These are phyloP conservation scores for Achroia grisella DNA, from an alignment of 1,140 invertebrate species.

Conservation along the genomic window DNA sequence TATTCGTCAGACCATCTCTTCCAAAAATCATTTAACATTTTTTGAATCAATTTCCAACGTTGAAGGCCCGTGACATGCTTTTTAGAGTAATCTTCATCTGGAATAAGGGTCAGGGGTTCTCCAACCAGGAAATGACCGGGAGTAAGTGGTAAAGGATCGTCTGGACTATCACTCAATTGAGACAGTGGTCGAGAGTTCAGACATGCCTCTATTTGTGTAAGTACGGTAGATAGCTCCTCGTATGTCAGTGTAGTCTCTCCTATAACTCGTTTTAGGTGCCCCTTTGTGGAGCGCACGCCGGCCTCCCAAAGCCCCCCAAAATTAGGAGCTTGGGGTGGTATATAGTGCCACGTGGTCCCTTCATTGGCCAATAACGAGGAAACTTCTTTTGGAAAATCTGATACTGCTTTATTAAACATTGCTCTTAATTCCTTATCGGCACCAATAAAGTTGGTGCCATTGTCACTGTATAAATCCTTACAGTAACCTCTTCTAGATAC, in stretches of 20 bases:
- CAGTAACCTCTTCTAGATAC: constrained; percentile 3
- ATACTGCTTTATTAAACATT: not conserved
- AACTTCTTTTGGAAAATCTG: not conserved
- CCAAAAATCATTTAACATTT: constrained; percentile 7
- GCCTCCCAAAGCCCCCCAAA: not conserved
- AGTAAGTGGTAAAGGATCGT: constrained; percentile 1
- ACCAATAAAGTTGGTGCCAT: constrained; percentile 3
- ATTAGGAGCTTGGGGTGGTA: constrained; percentile 4
- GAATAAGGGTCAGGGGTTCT: not conserved
- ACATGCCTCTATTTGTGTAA: constrained; percentile 5
- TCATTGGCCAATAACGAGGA: not conserved
- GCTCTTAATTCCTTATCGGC: not conserved
- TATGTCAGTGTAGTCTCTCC: constrained; percentile 1
- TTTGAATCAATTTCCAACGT: constrained; percentile 4
- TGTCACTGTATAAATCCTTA: constrained; percentile 6
- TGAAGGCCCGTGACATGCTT: not conserved
- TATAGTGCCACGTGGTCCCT: constrained; percentile 7
- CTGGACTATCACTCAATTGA: constrained; percentile 1
- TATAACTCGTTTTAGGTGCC: constrained; percentile 3
- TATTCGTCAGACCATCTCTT: constrained; percentile 4
- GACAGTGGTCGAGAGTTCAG: constrained; percentile 5
- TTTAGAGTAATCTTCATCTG: constrained; percentile 1
- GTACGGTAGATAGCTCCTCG: constrained; percentile 1
- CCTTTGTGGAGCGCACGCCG: not conserved
- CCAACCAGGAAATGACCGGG: constrained; percentile 4